phyloP scores from a whole-genome alignment of 2,113 vertebrate genomes.

The Psammodynastes pulverulentus region DNA sequence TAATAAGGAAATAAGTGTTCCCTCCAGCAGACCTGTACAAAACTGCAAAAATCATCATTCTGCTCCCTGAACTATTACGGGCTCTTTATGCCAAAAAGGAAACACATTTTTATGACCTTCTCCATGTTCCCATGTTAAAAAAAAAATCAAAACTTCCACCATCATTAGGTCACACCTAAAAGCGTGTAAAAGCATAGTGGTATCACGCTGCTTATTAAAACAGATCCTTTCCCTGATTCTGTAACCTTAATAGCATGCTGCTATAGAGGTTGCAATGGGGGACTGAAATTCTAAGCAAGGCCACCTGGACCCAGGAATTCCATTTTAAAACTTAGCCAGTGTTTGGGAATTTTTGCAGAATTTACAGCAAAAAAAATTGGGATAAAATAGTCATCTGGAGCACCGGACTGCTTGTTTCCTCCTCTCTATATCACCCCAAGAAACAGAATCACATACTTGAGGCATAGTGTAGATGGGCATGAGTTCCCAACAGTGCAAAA shows the following conservation, averaged over 20 bases:
- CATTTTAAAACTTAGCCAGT: background rate
- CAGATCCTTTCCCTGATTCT: background rate
- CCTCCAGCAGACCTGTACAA: background rate
- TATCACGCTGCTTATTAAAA: background rate
- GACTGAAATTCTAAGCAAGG: background rate
- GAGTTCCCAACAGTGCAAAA: background rate
- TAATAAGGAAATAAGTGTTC: background rate
- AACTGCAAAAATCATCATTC: background rate
- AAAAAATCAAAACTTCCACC: background rate
- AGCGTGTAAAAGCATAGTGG: background rate
- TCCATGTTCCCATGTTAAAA: background rate
- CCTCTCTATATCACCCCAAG: background rate
- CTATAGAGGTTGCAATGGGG: background rate
- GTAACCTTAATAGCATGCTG: background rate
- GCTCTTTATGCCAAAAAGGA: background rate
- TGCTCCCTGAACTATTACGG: background rate
- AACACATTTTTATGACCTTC: background rate
- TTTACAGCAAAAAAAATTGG: background rate
- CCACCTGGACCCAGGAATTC: background rate
- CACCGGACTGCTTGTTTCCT: background rate
- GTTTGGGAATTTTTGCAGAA: background rate
- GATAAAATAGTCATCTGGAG: background rate
- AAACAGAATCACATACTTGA: background rate
- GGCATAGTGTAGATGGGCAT: background rate
- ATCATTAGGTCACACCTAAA: background rate